Base-by-base conservation (phyloP, 2,888 invertebrate species). In the Xanthostigma xanthostigma region DNA sequence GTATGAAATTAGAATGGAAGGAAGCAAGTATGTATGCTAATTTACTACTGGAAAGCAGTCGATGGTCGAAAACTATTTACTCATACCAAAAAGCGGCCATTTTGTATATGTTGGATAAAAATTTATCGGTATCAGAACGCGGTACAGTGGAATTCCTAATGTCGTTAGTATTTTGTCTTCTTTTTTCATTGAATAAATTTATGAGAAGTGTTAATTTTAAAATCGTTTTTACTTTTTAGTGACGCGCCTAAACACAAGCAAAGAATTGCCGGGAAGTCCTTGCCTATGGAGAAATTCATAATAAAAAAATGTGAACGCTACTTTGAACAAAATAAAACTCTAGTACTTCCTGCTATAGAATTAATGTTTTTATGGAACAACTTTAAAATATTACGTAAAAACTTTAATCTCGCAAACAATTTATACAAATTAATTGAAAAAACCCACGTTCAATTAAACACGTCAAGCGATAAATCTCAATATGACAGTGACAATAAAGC, bases 271-370 rank as follows among this genome's bases (percentile, higher is more conserved):
- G 96, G 97, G 0, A 96, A 96, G 68, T 95, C 95, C 0, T 69
- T 97, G 54, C 96, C 97, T 2, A 85, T 95, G 79, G 96, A 97
- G 67, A 97, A 97, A 66, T 96, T 95, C 68, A 85, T 87, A 42
- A 78, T 89, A n/a, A 84, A 82, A 61, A 89, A 91, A 57, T 78
- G 90, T 41, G 78, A 81, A 54, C 76, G 92, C 45, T 95, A 80
- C 67, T 75, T 78, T 52, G 74, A 74, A 37, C 91, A 93, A 64
- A 77, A 80, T 45, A 75, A 81, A 46, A 72, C 70, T 39, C 72
- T 97, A 27, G 67, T 85, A 6, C 71, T 95, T 56, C 94, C 96
- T 1, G 83, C 83, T 14, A 71, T 90, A 54, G 96, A 96, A 67
- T 72, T 95, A 51, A 75, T 95, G 64, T 94, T 88, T 62, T 72